Evolutionary conservation across 64 coral and sea anemone genomes (phyloP).

Genomic region (Stichodactyla mertensii): DNA sequence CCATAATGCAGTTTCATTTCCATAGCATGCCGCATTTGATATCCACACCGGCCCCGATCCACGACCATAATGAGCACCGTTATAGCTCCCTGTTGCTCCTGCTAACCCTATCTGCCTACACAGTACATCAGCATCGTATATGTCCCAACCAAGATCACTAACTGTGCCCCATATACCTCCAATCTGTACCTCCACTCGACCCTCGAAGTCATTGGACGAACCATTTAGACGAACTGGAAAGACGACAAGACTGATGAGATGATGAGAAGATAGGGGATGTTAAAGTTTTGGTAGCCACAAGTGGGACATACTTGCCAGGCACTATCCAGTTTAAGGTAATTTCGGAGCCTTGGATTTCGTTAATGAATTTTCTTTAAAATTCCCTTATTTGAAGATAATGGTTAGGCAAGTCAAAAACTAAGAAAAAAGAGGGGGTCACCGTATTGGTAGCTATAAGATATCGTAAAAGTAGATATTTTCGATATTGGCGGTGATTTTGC

Average conservation of each 20-base stretch:
- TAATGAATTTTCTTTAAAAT: too few relatives aligned
- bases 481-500: too few relatives aligned
- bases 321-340: too few relatives aligned
- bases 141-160: conserved; percentile 46
- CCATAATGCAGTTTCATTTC: conserved; percentile 4
- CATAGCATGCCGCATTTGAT: neutral
- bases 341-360: too few relatives aligned
- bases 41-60: conserved; percentile 16
- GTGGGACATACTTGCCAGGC: too few relatives aligned
- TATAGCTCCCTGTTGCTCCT: conserved; percentile 31
- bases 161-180: conserved; percentile 52
- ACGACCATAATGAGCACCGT: conserved; percentile 6
- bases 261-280: too few relatives aligned
- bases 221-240: conserved; percentile 27
- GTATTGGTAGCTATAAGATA: too few relatives aligned
- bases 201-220: conserved; percentile 7
- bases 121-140: conserved; percentile 54
- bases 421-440: too few relatives aligned
- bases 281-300: too few relatives aligned
- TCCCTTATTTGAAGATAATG: too few relatives aligned
- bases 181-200: conserved; percentile 60
- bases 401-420: too few relatives aligned
- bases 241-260: neutral
- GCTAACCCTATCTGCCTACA: conserved; percentile 31
- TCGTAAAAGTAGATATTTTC: too few relatives aligned